Evolutionary conservation across 2,113 vertebrate genomes (phyloP).

Genomic region (Plotosus lineatus): DNA sequence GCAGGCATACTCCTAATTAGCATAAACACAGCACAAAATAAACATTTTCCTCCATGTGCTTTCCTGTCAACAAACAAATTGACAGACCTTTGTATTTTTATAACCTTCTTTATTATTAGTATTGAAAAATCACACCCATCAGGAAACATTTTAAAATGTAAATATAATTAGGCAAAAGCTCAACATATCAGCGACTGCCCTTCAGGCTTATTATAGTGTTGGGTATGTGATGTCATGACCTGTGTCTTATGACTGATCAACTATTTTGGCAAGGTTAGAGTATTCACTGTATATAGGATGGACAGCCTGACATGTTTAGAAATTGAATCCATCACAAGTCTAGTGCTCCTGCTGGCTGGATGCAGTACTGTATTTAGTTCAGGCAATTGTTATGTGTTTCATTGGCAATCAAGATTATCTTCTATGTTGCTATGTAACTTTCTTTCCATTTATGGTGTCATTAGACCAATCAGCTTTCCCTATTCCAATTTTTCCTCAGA

Average conservation of each 20-base stretch:
- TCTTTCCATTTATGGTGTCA: too few species aligned
- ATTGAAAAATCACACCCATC: background rate
- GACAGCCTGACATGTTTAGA: too few species aligned
- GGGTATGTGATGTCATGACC: constrained; percentile 1
- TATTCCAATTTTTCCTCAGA: too few species aligned
- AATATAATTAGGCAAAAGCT: background rate
- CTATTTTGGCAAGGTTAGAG: background rate
- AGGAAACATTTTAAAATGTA: background rate
- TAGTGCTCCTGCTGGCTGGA: too few species aligned
- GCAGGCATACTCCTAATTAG: background rate
- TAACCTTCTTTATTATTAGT: background rate
- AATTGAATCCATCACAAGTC: too few species aligned
- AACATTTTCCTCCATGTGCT: background rate
- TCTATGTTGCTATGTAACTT: too few species aligned
- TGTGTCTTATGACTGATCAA: background rate
- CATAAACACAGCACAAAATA: background rate
- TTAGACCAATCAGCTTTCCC: too few species aligned
- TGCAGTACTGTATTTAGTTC: too few species aligned
- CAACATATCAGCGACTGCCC: background rate
- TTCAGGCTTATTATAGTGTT: background rate
- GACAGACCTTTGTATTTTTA: background rate
- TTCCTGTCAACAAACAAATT: background rate
- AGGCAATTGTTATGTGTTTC: too few species aligned
- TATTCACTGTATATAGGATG: background rate
- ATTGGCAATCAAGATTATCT: too few species aligned